Conservation (phyloP, 2,113 vertebrate species). For the Aspidoscelis tigris region DNA sequence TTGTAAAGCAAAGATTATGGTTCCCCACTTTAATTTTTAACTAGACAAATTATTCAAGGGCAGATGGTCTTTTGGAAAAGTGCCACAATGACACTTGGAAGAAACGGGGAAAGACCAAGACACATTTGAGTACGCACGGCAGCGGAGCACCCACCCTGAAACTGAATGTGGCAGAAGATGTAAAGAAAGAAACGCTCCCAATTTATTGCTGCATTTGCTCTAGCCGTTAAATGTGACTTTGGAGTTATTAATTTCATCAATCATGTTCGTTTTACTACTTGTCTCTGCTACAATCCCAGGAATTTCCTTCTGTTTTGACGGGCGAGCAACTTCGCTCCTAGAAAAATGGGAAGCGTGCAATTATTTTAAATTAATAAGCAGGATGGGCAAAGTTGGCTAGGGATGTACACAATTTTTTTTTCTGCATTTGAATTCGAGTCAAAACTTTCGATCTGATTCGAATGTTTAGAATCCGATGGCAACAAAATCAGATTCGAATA, state of each 20-base stretch:
- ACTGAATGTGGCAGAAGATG: background rate
- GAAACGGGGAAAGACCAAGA: background rate
- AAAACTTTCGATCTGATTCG: no score
- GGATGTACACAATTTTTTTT: no score
- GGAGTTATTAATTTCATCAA: background rate
- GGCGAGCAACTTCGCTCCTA: no score
- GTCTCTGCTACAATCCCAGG: no score
- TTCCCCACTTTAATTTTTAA: background rate
- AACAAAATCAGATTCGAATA: no score
- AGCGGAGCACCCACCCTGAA: background rate
- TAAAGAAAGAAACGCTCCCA: background rate
- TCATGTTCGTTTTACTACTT: background rate
- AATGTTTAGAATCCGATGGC: no score
- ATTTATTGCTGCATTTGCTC: background rate
- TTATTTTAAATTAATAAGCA: no score
- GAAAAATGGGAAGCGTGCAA: no score
- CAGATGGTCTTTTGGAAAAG: background rate
- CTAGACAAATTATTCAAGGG: background rate
- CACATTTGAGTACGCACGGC: background rate
- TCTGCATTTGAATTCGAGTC: no score
- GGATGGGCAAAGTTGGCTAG: no score
- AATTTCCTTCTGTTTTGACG: no score
- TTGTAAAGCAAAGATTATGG: background rate
- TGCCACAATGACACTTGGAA: background rate
- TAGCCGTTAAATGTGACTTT: background rate